Conservation (phyloP, 2,888 invertebrate genomes). For the Acanthococcus lagerstroemiae region DNA sequence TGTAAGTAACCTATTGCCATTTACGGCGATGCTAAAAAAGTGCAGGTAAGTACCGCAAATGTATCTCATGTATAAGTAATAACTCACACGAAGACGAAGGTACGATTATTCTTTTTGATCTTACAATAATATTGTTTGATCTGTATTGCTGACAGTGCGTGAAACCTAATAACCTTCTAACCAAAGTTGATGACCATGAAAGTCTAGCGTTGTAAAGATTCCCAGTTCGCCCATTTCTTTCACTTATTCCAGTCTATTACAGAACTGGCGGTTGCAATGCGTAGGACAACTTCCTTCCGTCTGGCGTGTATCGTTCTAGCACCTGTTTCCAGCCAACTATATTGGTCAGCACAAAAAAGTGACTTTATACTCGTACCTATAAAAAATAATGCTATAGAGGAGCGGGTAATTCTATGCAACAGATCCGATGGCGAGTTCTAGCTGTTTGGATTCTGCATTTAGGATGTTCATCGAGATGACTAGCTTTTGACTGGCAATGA, state of each 20-base stretch:
- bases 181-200: conserved; percentile 19
- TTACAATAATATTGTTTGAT: conserved; percentile 23
- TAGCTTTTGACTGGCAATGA: too few relatives aligned
- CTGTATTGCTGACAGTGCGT: conserved; percentile 20
- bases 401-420: too few relatives aligned
- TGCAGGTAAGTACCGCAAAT: neutral
- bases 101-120: conserved; percentile 15
- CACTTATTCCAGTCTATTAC: conserved; percentile 8
- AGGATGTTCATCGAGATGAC: too few relatives aligned
- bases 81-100: neutral
- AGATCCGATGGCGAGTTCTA: too few relatives aligned
- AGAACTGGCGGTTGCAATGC: neutral
- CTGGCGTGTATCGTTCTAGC: neutral
- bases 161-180: conserved; percentile 26
- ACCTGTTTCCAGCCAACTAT: too few relatives aligned
- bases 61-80: neutral
- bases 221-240: conserved; percentile 23
- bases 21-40: neutral
- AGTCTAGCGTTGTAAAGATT: conserved; percentile 25
- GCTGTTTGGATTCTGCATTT: too few relatives aligned
- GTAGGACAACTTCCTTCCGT: conserved; percentile 3
- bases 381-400: neutral
- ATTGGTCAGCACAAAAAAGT: too few relatives aligned
- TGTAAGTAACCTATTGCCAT: neutral
- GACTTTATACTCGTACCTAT: neutral